Evolutionary conservation across 2,888 invertebrate genomes (phyloP).

Genomic region (Molanna angustata): DNA sequence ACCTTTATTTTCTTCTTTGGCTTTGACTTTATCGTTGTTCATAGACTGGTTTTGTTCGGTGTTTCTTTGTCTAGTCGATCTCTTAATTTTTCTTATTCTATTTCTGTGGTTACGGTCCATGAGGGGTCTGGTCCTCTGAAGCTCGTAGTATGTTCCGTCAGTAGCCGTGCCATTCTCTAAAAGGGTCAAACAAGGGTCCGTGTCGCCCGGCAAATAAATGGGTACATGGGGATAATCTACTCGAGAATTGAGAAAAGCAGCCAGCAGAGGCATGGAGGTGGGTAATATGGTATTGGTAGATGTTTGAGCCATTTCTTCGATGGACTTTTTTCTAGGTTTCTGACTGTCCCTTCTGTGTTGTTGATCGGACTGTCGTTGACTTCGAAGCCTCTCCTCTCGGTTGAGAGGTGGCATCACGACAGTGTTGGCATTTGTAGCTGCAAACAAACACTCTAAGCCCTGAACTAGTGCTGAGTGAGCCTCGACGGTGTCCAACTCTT

Average conservation of each 20-base stretch:
- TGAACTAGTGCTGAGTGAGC: constrained; percentile 58
- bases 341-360: constrained; percentile 35
- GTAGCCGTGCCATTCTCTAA: constrained; percentile 35
- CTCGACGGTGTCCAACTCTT: constrained; percentile 52
- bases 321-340: constrained; percentile 53
- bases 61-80: constrained; percentile 53
- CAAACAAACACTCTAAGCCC: constrained; percentile 54
- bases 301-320: constrained; percentile 61
- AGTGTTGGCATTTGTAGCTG: constrained; percentile 51
- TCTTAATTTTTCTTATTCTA: constrained; percentile 55
- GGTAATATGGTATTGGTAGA: constrained; percentile 65
- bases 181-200: constrained; percentile 39
- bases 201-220: constrained; percentile 44
- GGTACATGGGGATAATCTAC: constrained; percentile 52
- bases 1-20: constrained; percentile 39
- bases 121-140: constrained; percentile 45
- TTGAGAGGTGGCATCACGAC: constrained; percentile 48
- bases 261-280: constrained; percentile 59
- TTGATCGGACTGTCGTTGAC: constrained; percentile 48
- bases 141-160: constrained; percentile 41
- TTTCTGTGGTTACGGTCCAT: constrained; percentile 54
- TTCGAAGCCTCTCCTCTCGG: constrained; percentile 45
- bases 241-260: constrained; percentile 62
- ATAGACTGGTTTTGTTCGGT: constrained; percentile 44
- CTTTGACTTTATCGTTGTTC: constrained; percentile 44